Percentiles rank a stretch among this genome's conserved stretches.
Evolutionary conservation across 1,140 invertebrate species (phyloP).

Genomic region (Calosoma granatense): DNA sequence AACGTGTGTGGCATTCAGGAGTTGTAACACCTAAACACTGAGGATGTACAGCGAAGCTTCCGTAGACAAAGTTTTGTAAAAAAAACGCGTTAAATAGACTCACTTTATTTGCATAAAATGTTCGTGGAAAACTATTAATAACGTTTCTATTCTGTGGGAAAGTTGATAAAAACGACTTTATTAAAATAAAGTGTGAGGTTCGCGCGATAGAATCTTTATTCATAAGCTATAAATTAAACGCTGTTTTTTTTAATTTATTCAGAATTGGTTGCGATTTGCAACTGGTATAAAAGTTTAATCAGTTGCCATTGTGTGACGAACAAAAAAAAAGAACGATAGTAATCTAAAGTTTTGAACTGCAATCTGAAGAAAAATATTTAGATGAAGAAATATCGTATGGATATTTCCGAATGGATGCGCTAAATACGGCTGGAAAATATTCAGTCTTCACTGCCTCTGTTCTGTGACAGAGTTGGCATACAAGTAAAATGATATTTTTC

Average conservation of each 20-base stretch:
- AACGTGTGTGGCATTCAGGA: too few relatives aligned
- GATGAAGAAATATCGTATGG: background rate
- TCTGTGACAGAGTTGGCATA: too few relatives aligned
- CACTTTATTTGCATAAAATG: slow-evolving; percentile 1
- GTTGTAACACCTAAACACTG: too few relatives aligned
- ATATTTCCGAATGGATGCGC: background rate
- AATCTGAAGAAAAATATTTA: background rate
- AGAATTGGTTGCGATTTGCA: slow-evolving; percentile 1
- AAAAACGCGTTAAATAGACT: too few relatives aligned
- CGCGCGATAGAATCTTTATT: background rate
- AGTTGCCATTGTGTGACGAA: background rate
- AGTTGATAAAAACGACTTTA: background rate
- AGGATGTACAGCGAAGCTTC: too few relatives aligned
- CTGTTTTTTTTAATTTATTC: slow-evolving; percentile 8
- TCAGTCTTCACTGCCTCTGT: background rate
- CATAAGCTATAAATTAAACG: slow-evolving; percentile 6
- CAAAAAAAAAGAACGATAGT: background rate
- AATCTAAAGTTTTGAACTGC: background rate
- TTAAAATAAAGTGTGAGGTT: slow-evolving; percentile 6
- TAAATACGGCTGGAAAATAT: background rate
- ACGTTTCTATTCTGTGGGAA: background rate
- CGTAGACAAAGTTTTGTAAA: too few relatives aligned
- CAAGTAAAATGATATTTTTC: too few relatives aligned
- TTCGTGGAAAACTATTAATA: background rate
- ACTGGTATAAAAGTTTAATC: background rate